Conservation (phyloP, 2,888 invertebrate species). For the Calliscelio sp. region DNA sequence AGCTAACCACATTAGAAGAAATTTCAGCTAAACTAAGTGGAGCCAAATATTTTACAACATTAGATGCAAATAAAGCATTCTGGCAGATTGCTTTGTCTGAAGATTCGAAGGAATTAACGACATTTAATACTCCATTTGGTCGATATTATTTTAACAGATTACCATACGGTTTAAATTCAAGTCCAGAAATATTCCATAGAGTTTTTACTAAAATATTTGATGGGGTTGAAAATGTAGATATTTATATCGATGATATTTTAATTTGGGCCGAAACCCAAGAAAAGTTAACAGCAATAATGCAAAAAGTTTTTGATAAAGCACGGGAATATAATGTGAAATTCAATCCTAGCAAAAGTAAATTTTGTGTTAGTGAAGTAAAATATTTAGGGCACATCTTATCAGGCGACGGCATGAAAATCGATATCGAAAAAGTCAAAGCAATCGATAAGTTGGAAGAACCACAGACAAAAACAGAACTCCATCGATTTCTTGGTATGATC, state of each 20-base stretch:
- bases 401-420: not conserved
- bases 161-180: constrained; percentile 74
- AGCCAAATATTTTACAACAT: constrained; percentile 30
- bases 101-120: constrained; percentile 21
- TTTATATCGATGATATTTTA: constrained; percentile 79
- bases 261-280: constrained; percentile 72
- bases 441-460: not conserved
- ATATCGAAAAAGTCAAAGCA: not conserved
- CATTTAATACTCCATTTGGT: constrained; percentile 59
- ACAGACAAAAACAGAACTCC: not conserved
- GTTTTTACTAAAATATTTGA: constrained; percentile 73
- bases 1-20: constrained; percentile 40
- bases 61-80: constrained; percentile 48
- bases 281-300: constrained; percentile 69
- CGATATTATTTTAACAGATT: constrained; percentile 25
- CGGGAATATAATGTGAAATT: constrained; percentile 55
- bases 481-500: constrained; percentile 1
- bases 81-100: constrained; percentile 40
- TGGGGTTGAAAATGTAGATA: constrained; percentile 69
- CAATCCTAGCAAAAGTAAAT: constrained; percentile 64
- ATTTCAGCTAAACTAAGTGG: constrained; percentile 16
- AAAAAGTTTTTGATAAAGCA: constrained; percentile 53
- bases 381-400: constrained; percentile 58
- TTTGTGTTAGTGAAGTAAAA: constrained; percentile 45
- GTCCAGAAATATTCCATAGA: constrained; percentile 77